phyloP scores from a whole-genome alignment of 2,797 vertebrate species.

The Acestrorhynchus altus region DNA sequence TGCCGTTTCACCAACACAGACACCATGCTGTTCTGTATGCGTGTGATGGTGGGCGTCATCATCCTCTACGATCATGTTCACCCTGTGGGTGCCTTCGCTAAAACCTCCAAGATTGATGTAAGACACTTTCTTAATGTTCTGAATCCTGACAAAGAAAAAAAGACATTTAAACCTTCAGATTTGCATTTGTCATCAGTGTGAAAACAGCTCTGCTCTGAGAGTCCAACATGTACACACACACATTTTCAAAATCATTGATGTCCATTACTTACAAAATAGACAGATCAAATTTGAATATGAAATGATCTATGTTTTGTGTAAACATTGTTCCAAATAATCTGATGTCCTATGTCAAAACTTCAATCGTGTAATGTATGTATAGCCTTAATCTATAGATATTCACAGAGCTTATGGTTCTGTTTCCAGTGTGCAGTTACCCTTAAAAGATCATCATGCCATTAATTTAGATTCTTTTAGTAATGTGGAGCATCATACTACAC shows the following conservation, averaged over 20 bases:
- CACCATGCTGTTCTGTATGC: conserved; percentile 93
- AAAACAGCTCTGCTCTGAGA: too few species aligned
- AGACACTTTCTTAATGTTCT: conserved; percentile 59
- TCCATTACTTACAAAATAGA: too few species aligned
- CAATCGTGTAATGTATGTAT: not conserved
- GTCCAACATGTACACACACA: too few species aligned
- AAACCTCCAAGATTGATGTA: conserved; percentile 93
- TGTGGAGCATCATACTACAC: not conserved
- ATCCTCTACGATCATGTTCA: conserved; percentile 93
- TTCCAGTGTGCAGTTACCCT: not conserved
- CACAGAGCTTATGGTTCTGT: not conserved
- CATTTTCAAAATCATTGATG: too few species aligned
- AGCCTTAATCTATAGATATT: not conserved
- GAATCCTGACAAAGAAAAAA: not conserved
- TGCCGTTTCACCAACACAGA: conserved; percentile 93
- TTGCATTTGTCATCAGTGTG: too few species aligned
- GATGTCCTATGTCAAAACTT: too few species aligned
- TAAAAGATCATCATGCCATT: not conserved
- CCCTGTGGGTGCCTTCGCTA: conserved; percentile 90
- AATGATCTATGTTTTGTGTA: too few species aligned
- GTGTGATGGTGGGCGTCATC: conserved; percentile 93
- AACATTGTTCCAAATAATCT: too few species aligned
- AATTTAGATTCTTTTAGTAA: not conserved
- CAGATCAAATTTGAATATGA: too few species aligned
- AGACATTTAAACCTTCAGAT: too few species aligned